Evolutionary conservation across 1,140 invertebrate species (phyloP).

Genomic region (Cyrtorhinus lividipennis): DNA sequence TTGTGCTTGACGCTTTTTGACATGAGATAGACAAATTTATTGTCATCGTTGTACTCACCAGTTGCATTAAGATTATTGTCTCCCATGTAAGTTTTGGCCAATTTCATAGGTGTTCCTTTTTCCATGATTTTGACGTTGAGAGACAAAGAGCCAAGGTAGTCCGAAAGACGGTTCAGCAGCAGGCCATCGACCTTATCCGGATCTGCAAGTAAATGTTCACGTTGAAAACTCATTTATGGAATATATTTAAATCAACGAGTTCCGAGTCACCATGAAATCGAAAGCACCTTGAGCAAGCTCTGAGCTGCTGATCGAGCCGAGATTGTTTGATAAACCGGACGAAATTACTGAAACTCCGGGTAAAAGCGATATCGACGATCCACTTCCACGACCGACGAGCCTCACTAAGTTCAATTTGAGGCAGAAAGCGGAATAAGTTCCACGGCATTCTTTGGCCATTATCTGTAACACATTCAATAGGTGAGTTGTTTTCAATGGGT

Average conservation of each 20-base stretch:
- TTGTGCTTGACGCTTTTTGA: too few species aligned
- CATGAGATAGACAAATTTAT: too few species aligned
- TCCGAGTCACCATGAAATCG: too few species aligned
- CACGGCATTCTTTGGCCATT: slow-evolving; percentile 35
- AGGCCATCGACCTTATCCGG: slow-evolving; percentile 38
- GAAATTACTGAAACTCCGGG: slow-evolving; percentile 29
- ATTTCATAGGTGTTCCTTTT: slow-evolving; percentile 29
- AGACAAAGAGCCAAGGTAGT: slow-evolving; percentile 4
- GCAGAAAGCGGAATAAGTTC: slow-evolving; percentile 55
- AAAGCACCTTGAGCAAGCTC: too few species aligned
- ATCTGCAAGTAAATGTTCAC: too few species aligned
- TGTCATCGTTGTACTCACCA: too few species aligned
- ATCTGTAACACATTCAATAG: slow-evolving; percentile 24
- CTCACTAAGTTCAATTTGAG: slow-evolving; percentile 64
- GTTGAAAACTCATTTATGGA: too few species aligned
- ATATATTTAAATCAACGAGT: too few species aligned
- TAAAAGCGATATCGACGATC: slow-evolving; percentile 41
- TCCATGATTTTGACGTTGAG: slow-evolving; percentile 61
- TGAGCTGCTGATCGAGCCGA: too few species aligned
- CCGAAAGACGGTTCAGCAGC: not conserved
- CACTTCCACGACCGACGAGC: slow-evolving; percentile 50
- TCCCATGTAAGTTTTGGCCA: slow-evolving; percentile 14
- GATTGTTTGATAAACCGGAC: too few species aligned
- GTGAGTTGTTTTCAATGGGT: too few species aligned
- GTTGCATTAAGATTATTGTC: too few species aligned